These are phyloP conservation scores for Carcinoscorpius rotundicauda DNA, from an alignment of 1,140 invertebrate genomes.

Conservation along the genomic window DNA sequence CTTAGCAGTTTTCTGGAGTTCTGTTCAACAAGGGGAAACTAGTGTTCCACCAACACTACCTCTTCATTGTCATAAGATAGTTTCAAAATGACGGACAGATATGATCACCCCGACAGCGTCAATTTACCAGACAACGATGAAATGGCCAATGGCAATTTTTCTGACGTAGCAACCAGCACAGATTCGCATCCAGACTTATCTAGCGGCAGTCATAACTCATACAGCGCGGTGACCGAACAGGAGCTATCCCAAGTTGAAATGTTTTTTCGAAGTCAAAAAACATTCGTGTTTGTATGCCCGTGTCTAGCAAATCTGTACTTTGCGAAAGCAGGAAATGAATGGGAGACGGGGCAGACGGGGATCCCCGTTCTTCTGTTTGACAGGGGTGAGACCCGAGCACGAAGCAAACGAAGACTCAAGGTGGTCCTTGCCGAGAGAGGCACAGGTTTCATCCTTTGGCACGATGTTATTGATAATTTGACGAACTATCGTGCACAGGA, in stretches of 20 bases:
- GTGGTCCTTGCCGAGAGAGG: constrained; percentile 67
- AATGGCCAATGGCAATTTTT: no score
- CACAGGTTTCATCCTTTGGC: constrained; percentile 73
- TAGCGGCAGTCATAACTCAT: no score
- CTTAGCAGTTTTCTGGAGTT: no score
- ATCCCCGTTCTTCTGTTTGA: constrained; percentile 69
- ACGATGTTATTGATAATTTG: constrained; percentile 58
- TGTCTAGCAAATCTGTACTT: constrained; percentile 66
- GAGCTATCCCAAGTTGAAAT: constrained; percentile 63
- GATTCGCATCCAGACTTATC: no score
- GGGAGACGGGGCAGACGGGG: constrained; percentile 44
- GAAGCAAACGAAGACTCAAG: constrained; percentile 55
- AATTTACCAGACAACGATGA: no score
- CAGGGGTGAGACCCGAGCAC: constrained; percentile 53
- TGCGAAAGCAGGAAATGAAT: constrained; percentile 33
- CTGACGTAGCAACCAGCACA: no score
- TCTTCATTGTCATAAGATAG: no score
- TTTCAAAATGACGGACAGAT: no score
- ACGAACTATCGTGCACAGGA: constrained; percentile 44
- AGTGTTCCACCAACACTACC: no score
- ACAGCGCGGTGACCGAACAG: neutral
- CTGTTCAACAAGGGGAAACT: no score
- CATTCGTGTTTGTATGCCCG: constrained; percentile 61
- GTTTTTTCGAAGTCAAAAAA: constrained; percentile 63
- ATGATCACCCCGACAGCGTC: no score